Evolutionary conservation across 2,888 invertebrate genomes (phyloP).

Genomic region (Drosophila bunnanda): DNA sequence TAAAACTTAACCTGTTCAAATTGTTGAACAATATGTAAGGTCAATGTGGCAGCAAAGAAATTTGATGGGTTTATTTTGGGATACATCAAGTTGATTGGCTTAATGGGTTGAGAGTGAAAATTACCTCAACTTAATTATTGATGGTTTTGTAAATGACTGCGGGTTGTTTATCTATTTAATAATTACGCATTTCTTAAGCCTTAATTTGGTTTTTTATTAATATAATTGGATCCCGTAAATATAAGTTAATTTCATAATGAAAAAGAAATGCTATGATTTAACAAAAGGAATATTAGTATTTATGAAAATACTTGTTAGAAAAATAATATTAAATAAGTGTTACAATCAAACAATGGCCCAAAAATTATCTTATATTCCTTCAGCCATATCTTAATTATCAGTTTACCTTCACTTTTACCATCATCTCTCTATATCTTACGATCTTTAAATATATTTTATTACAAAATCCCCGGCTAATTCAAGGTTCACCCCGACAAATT

Average conservation of each 20-base stretch:
- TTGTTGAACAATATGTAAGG: slow-evolving; percentile 14
- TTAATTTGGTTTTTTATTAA: not conserved
- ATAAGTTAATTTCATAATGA: not conserved
- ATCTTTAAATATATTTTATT: slow-evolving; percentile 8
- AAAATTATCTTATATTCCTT: too few species aligned
- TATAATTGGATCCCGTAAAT: too few species aligned
- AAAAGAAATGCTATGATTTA: not conserved
- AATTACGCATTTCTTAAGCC: not conserved
- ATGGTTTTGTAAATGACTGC: slow-evolving; percentile 5
- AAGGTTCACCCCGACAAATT: slow-evolving; percentile 29
- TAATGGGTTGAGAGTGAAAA: slow-evolving; percentile 6
- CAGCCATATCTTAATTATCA: not conserved
- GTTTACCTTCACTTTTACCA: not conserved
- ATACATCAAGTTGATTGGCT: not conserved
- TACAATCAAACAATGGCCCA: too few species aligned
- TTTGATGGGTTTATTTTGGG: slow-evolving; percentile 21
- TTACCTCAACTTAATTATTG: not conserved
- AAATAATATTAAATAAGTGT: too few species aligned
- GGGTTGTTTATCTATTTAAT: not conserved
- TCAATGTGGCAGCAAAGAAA: slow-evolving; percentile 3
- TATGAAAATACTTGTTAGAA: too few species aligned
- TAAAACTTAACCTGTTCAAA: not conserved
- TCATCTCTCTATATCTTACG: not conserved
- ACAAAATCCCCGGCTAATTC: slow-evolving; percentile 21
- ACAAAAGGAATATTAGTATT: too few species aligned